Evolutionary conservation across 1,140 invertebrate species (phyloP), one percentile per base, ranked within the genome.

Genomic region (Drosophila pruinosa): DNA sequence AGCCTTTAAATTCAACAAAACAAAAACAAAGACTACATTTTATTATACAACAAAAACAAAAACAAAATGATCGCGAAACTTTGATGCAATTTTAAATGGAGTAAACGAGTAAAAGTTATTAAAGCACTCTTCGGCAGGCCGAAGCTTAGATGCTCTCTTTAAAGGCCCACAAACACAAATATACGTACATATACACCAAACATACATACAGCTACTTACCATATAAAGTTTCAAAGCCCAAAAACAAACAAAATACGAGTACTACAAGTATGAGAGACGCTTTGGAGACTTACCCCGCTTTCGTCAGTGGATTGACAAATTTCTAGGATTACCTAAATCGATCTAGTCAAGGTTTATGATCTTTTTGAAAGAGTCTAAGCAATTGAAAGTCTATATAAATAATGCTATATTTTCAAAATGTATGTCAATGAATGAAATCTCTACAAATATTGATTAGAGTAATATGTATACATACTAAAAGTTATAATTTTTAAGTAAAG

Each of bases 91-190:
- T 65, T 65, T 64, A 56, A 71, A 58, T 52, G 22, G 15, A 59
- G 26, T 22, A 36, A 34, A 19, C 19, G 31, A 17, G 14, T 15
- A 45, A 22, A 34, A 38, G 52, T 45, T 69, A 65, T 38, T 17
- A 48, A 61, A 63, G 72, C 75, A 79, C 53, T 62, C 79, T 83
- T 83, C 79, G 79, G 79, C 79, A 83, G 80, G 80, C 79, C 79
- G 79, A 83, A 78, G 79, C 28, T 56, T 53, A 63, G 65, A 74
- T 82, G 74, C 78, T 81, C 77, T 69, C 38, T 63, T 26, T 47
- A 22, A 68, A 45, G 17, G 38, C 57, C 45, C 22, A 52, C 36
- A 54, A 3, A 61, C 21, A 15, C 15, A 50, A n/a, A 38, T n/a
- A 57, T 10, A 41, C 17, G 10, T 2, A 43, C 19, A 53, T 22